Evolutionary conservation across 92 coral and sea anemone genomes (phyloP), one percentile per base, ranked within the genome.

Genomic region (Palythoa heliodiscus): DNA sequence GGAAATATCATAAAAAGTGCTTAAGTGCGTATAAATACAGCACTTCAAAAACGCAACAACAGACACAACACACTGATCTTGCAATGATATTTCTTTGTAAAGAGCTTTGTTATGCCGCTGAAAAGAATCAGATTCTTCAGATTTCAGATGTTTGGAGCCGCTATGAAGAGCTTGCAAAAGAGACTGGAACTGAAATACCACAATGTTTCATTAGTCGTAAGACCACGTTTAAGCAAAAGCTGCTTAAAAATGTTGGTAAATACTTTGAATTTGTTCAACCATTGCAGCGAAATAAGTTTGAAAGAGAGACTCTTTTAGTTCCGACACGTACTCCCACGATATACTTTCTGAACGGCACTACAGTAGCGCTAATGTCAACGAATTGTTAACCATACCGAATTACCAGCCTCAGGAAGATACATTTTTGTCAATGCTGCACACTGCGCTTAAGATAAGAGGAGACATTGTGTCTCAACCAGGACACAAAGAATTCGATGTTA

Each of bases 401-500:
- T 40, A 66, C 48, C 75, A 61, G 39, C 39, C 14, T 16, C 48
- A 39, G 71, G 69, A 35, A 23, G 54, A 48, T 63, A 70, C 57
- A 8, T 40, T 11, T 11, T 58, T 14, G 71, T 84, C 73, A 72
- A 71, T 53, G 64, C 64, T 57, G n/a, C 17, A 57, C 64, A 57
- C 17, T 57, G 64, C 16, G 64, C 64, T 57, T 57, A 57, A 57
- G 48, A n/a, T 50, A 40, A 58, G 71, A 70, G 48, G 52, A 53
- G 39, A 38, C 71, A n/a, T 53, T 47, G 40, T 20, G 25, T 8
- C 12, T 52, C 68, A 53, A 55, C 80, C 71, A 71, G 35, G 14
- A 43, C 39, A 85, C 66, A 40, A 40, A 40, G 10, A 74, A 40
- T 40, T 83, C 22, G 63, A 43, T 14, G 86, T 83, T 3, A 52